Evolutionary conservation across 2,113 vertebrate species (phyloP).

Genomic region (Indicator maculatus): DNA sequence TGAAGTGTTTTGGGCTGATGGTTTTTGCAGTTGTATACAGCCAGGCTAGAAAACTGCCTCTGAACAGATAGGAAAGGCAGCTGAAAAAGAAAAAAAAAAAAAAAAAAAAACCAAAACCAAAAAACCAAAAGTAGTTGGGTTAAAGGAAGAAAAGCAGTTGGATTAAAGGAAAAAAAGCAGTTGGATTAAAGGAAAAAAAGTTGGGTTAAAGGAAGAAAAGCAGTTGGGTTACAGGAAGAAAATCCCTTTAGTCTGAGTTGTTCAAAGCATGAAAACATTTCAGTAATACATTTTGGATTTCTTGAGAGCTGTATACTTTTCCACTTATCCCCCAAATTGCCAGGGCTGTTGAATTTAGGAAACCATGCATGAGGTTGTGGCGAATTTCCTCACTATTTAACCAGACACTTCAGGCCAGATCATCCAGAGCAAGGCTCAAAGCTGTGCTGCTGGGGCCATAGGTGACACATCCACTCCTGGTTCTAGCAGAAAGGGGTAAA

Average conservation of each 20-base stretch:
- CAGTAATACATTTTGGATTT: neutral
- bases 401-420: neutral
- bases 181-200: neutral
- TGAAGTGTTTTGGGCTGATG: slow-evolving; percentile 37
- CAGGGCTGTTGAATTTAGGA: neutral
- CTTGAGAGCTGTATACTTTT: neutral
- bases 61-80: neutral
- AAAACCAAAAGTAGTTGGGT: too few species aligned
- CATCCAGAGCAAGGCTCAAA: neutral
- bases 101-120: neutral
- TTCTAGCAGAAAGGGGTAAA: neutral
- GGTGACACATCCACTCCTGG: neutral
- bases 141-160: neutral
- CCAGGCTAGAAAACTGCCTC: neutral
- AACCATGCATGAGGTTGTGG: neutral
- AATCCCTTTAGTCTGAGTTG: neutral
- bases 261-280: neutral
- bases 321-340: neutral
- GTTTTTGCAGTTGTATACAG: slow-evolving; percentile 27
- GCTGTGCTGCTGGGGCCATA: neutral
- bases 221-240: slow-evolving; percentile 17
- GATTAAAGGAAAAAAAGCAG: slow-evolving; percentile 9
- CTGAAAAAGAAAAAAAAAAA: neutral
- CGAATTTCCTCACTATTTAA: neutral
- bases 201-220: neutral